These are phyloP conservation scores for Eumaeus atala DNA, from an alignment of 1,140 invertebrate genomes.

Conservation along the genomic window DNA sequence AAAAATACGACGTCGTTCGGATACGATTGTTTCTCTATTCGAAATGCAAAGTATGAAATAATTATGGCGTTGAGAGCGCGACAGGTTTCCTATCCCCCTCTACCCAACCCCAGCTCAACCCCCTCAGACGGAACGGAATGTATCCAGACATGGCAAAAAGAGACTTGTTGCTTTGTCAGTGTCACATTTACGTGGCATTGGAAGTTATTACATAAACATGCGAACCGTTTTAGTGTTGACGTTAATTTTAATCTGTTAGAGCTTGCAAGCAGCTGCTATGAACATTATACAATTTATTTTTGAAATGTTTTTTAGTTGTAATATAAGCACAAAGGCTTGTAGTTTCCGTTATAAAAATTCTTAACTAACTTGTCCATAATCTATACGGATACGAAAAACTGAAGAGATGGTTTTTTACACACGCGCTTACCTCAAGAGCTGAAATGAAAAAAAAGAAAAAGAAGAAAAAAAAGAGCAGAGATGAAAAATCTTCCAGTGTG, in stretches of 20 bases:
- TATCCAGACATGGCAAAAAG: conserved; percentile 54
- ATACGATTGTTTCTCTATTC: conserved; percentile 58
- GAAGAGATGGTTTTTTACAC: too few relatives aligned
- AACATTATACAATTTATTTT: too few relatives aligned
- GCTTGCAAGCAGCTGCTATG: neutral
- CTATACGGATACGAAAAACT: too few relatives aligned
- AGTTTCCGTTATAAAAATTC: too few relatives aligned
- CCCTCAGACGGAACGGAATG: conserved; percentile 38
- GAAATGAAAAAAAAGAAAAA: too few relatives aligned
- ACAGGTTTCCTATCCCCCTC: conserved; percentile 32
- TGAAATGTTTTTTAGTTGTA: too few relatives aligned
- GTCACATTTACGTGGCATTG: conserved; percentile 42
- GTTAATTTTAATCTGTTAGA: conserved; percentile 2
- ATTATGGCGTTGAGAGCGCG: conserved; percentile 55
- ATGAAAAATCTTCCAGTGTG: too few relatives aligned
- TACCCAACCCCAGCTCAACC: conserved; percentile 19
- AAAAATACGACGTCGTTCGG: conserved; percentile 52
- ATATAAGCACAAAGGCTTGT: too few relatives aligned
- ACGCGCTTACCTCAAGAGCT: too few relatives aligned
- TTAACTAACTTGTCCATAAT: too few relatives aligned
- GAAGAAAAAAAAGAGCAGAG: too few relatives aligned
- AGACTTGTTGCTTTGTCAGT: conserved; percentile 67
- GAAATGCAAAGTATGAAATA: conserved; percentile 66
- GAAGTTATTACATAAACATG: conserved; percentile 34
- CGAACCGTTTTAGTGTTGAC: conserved; percentile 3